Evolutionary conservation across 1,140 invertebrate genomes (phyloP).

Genomic region (Pseudomyrmex concolor): DNA sequence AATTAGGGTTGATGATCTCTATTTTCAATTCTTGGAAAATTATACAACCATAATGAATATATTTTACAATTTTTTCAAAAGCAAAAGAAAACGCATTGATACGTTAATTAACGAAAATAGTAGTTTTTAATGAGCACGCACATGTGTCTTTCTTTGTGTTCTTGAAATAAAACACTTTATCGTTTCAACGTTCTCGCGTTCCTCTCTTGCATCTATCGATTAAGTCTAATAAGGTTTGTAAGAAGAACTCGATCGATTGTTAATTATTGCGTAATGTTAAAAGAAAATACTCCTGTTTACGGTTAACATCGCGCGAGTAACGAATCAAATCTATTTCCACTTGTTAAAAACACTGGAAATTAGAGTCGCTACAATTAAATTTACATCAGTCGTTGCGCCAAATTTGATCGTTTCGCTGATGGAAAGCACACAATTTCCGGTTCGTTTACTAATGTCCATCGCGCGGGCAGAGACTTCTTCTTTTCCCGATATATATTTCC

Average conservation of each 20-base stretch:
- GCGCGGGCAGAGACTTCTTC: constrained; percentile 24
- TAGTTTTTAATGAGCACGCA: no score
- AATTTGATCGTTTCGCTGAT: constrained; percentile 35
- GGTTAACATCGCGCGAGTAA: not conserved
- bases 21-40: constrained; percentile 9
- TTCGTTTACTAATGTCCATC: constrained; percentile 51
- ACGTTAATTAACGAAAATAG: no score
- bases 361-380: constrained; percentile 49
- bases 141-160: no score
- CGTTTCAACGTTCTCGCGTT: no score
- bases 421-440: constrained; percentile 53
- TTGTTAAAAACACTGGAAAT: constrained; percentile 12
- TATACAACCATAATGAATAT: not conserved
- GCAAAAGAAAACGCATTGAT: no score
- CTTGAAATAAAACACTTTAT: no score
- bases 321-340: constrained; percentile 11
- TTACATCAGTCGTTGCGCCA: constrained; percentile 28
- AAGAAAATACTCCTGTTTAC: not conserved
- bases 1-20: constrained; percentile 34
- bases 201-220: no score
- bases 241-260: not conserved
- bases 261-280: not conserved
- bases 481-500: constrained; percentile 44
- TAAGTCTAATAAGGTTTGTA: no score
- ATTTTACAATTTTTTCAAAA: not conserved